Evolutionary conservation across 2,888 invertebrate genomes (phyloP).

Genomic region (Zygaena filipendulae): DNA sequence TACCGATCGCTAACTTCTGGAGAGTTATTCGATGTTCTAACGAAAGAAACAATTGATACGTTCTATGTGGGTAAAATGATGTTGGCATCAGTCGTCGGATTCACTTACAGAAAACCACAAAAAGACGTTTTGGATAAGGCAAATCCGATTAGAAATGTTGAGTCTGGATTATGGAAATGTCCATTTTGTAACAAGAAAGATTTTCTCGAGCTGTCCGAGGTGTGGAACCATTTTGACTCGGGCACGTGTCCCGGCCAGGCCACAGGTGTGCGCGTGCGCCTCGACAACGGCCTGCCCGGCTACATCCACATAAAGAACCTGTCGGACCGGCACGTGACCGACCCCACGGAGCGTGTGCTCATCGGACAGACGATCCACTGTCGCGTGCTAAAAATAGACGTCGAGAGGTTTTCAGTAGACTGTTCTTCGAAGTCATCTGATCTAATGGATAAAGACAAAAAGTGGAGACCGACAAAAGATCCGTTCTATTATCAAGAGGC

Average conservation of each 20-base stretch:
- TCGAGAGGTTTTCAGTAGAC: conserved; percentile 92
- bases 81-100: conserved; percentile 81
- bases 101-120: conserved; percentile 88
- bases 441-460: conserved; percentile 87
- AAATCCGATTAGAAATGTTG: conserved; percentile 94
- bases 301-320: conserved; percentile 95
- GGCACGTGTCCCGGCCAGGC: conserved; percentile 96
- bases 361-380: conserved; percentile 87
- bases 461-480: conserved; percentile 92
- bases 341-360: conserved; percentile 92
- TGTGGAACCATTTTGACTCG: conserved; percentile 98
- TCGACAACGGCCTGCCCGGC: conserved; percentile 94
- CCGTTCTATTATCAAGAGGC: conserved; percentile 89
- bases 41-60: conserved; percentile 95
- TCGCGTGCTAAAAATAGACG: conserved; percentile 94
- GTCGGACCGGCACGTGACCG: conserved; percentile 91
- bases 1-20: conserved; percentile 85
- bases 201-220: conserved; percentile 95
- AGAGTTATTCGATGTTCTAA: conserved; percentile 93
- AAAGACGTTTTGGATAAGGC: conserved; percentile 95
- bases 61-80: conserved; percentile 92
- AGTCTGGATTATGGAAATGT: conserved; percentile 96
- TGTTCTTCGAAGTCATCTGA: conserved; percentile 95
- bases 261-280: conserved; percentile 86
- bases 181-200: conserved; percentile 97